phyloP scores from a whole-genome alignment of 2,888 invertebrate species.

The Drosophila emarginata region DNA sequence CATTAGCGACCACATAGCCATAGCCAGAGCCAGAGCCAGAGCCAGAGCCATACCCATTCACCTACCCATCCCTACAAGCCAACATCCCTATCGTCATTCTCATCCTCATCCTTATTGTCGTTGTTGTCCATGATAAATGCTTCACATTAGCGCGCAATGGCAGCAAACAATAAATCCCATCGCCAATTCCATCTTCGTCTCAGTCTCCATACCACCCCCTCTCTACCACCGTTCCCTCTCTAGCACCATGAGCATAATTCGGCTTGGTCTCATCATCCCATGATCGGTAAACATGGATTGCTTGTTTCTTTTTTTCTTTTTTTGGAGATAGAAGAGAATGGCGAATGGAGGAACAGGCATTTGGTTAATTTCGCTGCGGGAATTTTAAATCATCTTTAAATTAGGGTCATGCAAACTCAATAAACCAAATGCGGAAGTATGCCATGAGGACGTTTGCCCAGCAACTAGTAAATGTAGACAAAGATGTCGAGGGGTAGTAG shows the following conservation, averaged over 20 bases:
- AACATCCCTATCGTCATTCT: background rate
- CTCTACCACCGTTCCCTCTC: too few species aligned
- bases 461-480: background rate
- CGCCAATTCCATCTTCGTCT: conserved; percentile 2
- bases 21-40: conserved; percentile 3
- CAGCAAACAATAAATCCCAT: conserved; percentile 56
- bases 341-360: conserved; percentile 19
- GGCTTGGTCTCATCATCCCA: background rate
- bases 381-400: conserved; percentile 76
- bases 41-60: background rate
- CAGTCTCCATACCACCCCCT: too few species aligned
- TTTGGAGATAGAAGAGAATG: background rate
- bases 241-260: too few species aligned
- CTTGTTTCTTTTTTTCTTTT: conserved; percentile 5
- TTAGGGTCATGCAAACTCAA: conserved; percentile 75
- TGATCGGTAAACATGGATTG: conserved; percentile 8
- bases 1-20: conserved; percentile 62
- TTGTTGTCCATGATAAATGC: conserved; percentile 67
- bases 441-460: conserved; percentile 4
- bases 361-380: conserved; percentile 74
- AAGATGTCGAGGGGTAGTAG: background rate
- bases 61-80: background rate
- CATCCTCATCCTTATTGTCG: conserved; percentile 6
- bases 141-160: conserved; percentile 64
- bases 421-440: conserved; percentile 59